Percentiles rank a stretch among this genome's conserved stretches.
These are phyloP conservation scores for Noctilio leporinus DNA, from an alignment of 2,113 vertebrate genomes.

Conservation along the genomic window DNA sequence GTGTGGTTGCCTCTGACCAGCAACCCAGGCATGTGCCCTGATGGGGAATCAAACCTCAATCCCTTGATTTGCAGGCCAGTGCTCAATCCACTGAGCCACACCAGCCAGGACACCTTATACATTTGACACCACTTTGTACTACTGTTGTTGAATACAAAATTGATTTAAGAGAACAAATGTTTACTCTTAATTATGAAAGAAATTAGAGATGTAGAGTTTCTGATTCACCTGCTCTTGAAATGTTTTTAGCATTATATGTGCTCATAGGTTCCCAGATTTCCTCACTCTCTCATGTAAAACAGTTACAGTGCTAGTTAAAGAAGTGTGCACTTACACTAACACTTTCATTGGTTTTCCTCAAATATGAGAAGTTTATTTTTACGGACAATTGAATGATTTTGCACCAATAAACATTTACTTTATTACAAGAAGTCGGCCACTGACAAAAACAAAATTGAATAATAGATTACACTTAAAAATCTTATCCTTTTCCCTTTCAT, in stretches of 20 bases:
- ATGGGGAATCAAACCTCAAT: no score
- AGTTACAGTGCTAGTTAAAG: neutral
- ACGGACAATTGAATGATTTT: neutral
- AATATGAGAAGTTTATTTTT: neutral
- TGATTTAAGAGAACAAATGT: conserved; percentile 16
- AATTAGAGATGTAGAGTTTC: conserved; percentile 22
- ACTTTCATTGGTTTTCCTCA: neutral
- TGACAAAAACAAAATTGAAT: neutral
- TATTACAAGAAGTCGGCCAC: neutral
- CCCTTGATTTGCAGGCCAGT: no score
- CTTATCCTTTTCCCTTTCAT: neutral
- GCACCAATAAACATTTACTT: neutral
- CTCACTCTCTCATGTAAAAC: neutral
- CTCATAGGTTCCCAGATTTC: neutral
- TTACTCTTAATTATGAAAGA: neutral
- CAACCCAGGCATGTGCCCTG: no score
- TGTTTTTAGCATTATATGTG: neutral
- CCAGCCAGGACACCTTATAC: no score
- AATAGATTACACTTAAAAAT: neutral
- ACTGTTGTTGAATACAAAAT: neutral
- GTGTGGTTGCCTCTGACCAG: no score
- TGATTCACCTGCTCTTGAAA: neutral
- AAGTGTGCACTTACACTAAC: neutral
- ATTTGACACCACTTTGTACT: neutral
- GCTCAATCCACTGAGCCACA: no score